A percentile compares a stretch with the other conserved stretches of the same genome.
These are phyloP conservation scores for Macquaria ambigua DNA, from an alignment of 2,113 vertebrate species.

Conservation along the genomic window DNA sequence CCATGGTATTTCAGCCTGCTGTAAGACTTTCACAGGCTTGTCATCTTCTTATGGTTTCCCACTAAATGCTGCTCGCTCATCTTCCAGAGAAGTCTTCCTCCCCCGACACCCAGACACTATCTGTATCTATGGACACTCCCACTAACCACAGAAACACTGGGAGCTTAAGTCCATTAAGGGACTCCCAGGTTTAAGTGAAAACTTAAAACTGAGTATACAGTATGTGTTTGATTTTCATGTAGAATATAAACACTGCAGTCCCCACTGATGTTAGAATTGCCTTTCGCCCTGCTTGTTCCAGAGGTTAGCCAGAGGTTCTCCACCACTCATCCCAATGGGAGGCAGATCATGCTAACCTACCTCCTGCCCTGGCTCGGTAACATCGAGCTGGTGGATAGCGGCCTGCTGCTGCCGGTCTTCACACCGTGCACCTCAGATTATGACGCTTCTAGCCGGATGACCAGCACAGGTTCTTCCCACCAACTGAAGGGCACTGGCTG, in stretches of 20 bases:
- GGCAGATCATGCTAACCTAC: conserved; percentile 97
- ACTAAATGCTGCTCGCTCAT: conserved; percentile 47
- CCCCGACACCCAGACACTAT: conserved; percentile 11
- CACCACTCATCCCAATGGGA: conserved; percentile 94
- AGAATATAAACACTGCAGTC: conserved; percentile 10
- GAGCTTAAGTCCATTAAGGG: conserved; percentile 18
- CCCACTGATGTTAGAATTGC: conserved; percentile 19
- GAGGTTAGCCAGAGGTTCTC: conserved; percentile 97
- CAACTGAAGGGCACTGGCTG: conserved; percentile 93
- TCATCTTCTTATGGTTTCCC: conserved; percentile 51
- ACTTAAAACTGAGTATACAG: too few species aligned
- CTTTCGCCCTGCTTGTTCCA: conserved; percentile 66
- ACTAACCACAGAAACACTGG: conserved; percentile 44
- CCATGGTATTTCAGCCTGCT: conserved; percentile 17
- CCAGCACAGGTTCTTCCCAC: conserved; percentile 74
- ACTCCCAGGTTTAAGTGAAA: conserved; percentile 11
- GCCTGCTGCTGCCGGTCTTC: conserved; percentile 90
- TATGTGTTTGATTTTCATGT: conserved; percentile 35
- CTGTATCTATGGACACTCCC: conserved; percentile 27
- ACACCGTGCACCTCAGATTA: conserved; percentile 90
- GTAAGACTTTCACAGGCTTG: conserved; percentile 29
- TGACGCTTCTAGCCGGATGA: conserved; percentile 85
- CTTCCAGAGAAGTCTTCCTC: conserved; percentile 16
- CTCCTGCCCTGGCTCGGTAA: conserved; percentile 97
- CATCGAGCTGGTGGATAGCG: conserved; percentile 94